Conservation (phyloP, 2,888 invertebrate genomes). For the Ophion obscuratus region DNA sequence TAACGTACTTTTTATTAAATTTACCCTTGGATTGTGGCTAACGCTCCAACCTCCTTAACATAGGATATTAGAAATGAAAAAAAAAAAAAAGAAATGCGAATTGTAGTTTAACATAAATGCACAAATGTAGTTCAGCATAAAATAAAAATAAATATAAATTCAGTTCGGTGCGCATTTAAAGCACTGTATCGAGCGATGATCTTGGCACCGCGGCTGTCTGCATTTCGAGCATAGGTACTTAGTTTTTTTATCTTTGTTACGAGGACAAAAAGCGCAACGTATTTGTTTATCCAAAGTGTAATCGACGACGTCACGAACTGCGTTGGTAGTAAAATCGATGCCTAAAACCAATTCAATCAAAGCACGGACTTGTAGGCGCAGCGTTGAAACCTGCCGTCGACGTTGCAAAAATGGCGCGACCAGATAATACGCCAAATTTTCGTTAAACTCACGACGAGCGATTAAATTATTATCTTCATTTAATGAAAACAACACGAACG, state of each 20-base stretch:
- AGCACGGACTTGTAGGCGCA: slow-evolving; percentile 18
- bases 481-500: slow-evolving; percentile 48
- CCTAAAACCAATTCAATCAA: slow-evolving; percentile 31
- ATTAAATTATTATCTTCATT: slow-evolving; percentile 35
- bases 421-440: slow-evolving; percentile 14
- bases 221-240: slow-evolving; percentile 32
- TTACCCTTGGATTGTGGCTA: too few relatives aligned
- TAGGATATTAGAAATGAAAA: neutral
- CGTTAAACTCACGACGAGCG: slow-evolving; percentile 8
- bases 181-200: slow-evolving; percentile 44
- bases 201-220: slow-evolving; percentile 37
- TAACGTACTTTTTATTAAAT: too few relatives aligned
- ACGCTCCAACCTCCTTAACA: too few relatives aligned
- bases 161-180: slow-evolving; percentile 19
- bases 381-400: slow-evolving; percentile 14
- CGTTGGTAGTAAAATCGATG: slow-evolving; percentile 25
- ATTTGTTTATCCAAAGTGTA: slow-evolving; percentile 33
- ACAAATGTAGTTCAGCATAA: too few relatives aligned
- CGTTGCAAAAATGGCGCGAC: slow-evolving; percentile 37
- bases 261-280: slow-evolving; percentile 41
- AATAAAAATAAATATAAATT: neutral
- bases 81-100: neutral
- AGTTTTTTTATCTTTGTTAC: slow-evolving; percentile 41
- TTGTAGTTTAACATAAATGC: too few relatives aligned
- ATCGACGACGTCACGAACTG: slow-evolving; percentile 8